Conservation (phyloP, 2,888 invertebrate species). For the Taenaris catops region DNA sequence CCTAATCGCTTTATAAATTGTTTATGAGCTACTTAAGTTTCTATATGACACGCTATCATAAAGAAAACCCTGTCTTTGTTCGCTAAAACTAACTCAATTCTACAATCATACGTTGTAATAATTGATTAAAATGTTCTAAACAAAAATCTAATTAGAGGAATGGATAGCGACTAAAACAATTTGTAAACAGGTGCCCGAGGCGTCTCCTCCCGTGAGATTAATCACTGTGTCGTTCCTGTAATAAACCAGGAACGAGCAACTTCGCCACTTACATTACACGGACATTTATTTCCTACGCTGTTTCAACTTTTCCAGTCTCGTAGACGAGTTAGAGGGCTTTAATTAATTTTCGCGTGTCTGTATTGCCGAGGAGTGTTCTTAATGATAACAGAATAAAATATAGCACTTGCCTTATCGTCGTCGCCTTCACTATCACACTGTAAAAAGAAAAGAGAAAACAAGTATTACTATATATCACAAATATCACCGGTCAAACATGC, state of each 20-base stretch:
- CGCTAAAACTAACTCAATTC: too few relatives aligned
- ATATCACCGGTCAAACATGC: too few relatives aligned
- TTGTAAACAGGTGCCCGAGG: slow-evolving; percentile 42
- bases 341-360: slow-evolving; percentile 62
- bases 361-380: slow-evolving; percentile 24
- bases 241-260: slow-evolving; percentile 68
- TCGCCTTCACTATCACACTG: slow-evolving; percentile 97
- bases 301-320: slow-evolving; percentile 62
- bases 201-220: slow-evolving; percentile 52
- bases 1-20: too few relatives aligned
- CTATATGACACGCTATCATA: too few relatives aligned
- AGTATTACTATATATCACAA: slow-evolving; percentile 14
- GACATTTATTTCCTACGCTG: slow-evolving; percentile 69
- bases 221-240: slow-evolving; percentile 54
- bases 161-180: slow-evolving; percentile 34
- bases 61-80: too few relatives aligned
- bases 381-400: slow-evolving; percentile 34
- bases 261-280: slow-evolving; percentile 73
- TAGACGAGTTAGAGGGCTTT: slow-evolving; percentile 49
- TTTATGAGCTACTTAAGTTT: too few relatives aligned
- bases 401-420: slow-evolving; percentile 90
- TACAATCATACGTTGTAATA: too few relatives aligned
- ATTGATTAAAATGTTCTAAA: slow-evolving; percentile 12
- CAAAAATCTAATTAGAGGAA: slow-evolving; percentile 26
- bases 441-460: slow-evolving; percentile 72